Percentiles rank a stretch among this genome's conserved stretches.
phyloP scores from a whole-genome alignment of 2,888 invertebrate genomes.

The Punctoribates punctum region DNA sequence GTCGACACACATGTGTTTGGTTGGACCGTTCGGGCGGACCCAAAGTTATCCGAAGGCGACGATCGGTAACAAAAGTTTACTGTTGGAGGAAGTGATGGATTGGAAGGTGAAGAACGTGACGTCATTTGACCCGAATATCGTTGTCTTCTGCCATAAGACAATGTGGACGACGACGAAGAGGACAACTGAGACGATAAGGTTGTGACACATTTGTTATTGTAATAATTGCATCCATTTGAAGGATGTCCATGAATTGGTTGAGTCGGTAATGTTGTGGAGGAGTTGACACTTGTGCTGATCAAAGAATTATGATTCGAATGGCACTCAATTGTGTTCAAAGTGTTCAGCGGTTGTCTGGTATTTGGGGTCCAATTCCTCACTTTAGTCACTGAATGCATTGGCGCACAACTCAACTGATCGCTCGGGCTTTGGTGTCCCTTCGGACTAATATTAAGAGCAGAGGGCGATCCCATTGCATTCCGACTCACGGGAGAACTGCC shows the following conservation, averaged over 20 bases:
- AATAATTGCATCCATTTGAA: slow-evolving; percentile 19
- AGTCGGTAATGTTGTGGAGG: background rate
- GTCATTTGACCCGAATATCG: slow-evolving; percentile 1
- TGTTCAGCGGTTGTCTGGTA: slow-evolving; percentile 16
- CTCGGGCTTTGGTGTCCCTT: slow-evolving; percentile 37
- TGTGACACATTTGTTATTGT: background rate
- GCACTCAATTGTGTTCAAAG: slow-evolving; percentile 28
- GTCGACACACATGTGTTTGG: slow-evolving; percentile 15
- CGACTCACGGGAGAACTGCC: slow-evolving; percentile 28
- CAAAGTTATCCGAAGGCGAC: slow-evolving; percentile 25
- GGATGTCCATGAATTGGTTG: slow-evolving; percentile 28
- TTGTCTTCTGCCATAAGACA: slow-evolving; percentile 11
- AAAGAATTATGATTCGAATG: slow-evolving; percentile 18
- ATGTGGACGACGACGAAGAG: slow-evolving; percentile 32
- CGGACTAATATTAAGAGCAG: slow-evolving; percentile 32
- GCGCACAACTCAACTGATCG: slow-evolving; percentile 17
- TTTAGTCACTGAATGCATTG: slow-evolving; percentile 27
- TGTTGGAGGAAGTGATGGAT: background rate
- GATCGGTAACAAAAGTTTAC: slow-evolving; percentile 36
- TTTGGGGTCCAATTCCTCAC: slow-evolving; percentile 25
- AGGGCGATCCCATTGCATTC: slow-evolving; percentile 22
- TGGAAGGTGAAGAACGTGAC: slow-evolving; percentile 31
- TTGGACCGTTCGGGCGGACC: background rate
- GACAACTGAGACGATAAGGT: slow-evolving; percentile 18
- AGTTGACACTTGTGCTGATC: slow-evolving; percentile 21